Evolutionary conservation across 2,797 vertebrate genomes (phyloP), one percentile per base, ranked within the genome.

Genomic region (Martes flavigula): DNA sequence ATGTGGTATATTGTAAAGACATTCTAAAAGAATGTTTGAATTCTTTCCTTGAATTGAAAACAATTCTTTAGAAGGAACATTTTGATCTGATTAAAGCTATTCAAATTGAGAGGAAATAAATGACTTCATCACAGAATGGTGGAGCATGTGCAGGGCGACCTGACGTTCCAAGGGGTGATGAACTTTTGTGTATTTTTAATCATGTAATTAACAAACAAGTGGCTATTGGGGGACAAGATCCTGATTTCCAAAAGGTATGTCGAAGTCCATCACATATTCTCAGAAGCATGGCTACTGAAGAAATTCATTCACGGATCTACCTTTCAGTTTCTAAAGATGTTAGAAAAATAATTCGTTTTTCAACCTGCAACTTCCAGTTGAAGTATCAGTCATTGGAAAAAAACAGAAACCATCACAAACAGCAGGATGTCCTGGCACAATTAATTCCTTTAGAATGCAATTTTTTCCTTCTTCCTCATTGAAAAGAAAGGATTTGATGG

Each of bases 71-170:
- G 68, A 96, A 25, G 82, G 77, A 89, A 93, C 15, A 96, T 93
- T 97, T 94, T 95, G 66, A 92, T 94, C 72, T 79, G 9, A 88
- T 92, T 97, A 95, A 88, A 82, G 27, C 51, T 92, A 56, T 91
- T 92, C 64, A 87, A 92, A 56, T 72, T 46, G 27, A 92, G 51
- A 13, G 88, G 21, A 97, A 96, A 88, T 90, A 96, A 95, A 96
- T 95, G 54, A 94, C 66, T 72, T 97, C 85, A 90, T 90, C 15
- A 5, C 7, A 87, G 40, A 96, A 91, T 83, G 54, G 75, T 4
- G 21, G 30, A 72, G 7, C n/a, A 66, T 89, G 40, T 88, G 14
- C 48, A 35, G 21, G 7, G 7, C 68, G 83, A 93, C n/a, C 64
- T 73, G 38, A 70, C 84, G 14, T 82, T 75, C 56, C 18, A 58